Conservation (phyloP, 2,113 vertebrate species). For the Pandion haliaetus region DNA sequence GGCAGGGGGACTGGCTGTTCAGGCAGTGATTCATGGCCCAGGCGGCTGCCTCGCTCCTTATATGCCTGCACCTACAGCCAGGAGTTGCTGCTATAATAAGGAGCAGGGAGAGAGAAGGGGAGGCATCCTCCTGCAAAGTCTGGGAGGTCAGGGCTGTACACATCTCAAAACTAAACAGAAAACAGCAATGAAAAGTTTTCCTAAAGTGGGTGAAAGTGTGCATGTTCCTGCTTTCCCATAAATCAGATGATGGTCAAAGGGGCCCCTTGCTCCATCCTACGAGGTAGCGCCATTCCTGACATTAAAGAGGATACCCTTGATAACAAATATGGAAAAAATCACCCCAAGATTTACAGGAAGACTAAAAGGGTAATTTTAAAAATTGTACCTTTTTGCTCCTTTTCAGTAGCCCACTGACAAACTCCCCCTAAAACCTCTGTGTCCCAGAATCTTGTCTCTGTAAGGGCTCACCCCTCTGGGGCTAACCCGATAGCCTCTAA, state of each 20-base stretch:
- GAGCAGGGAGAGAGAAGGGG: background rate
- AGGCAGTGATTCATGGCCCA: background rate
- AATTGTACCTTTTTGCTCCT: background rate
- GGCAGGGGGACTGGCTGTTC: background rate
- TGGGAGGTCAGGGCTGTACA: background rate
- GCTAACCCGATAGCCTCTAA: background rate
- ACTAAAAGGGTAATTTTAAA: background rate
- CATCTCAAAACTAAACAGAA: background rate
- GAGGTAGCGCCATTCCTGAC: background rate
- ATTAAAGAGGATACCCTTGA: background rate
- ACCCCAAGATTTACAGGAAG: background rate
- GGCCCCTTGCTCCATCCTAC: background rate
- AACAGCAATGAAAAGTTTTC: background rate
- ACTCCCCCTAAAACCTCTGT: background rate
- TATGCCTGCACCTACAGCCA: background rate
- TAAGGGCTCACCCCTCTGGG: background rate
- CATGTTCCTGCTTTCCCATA: background rate
- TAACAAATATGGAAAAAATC: background rate
- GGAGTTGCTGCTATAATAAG: background rate
- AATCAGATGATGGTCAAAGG: background rate
- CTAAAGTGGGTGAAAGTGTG: background rate
- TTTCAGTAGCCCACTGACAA: background rate
- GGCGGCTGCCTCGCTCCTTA: background rate
- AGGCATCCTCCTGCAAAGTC: background rate
- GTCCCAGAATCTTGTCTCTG: background rate